Evolutionary conservation across 30 jellyfish, hydroid and myxozoan genomes (phyloP).

Genomic region (Aurelia coerulea): DNA sequence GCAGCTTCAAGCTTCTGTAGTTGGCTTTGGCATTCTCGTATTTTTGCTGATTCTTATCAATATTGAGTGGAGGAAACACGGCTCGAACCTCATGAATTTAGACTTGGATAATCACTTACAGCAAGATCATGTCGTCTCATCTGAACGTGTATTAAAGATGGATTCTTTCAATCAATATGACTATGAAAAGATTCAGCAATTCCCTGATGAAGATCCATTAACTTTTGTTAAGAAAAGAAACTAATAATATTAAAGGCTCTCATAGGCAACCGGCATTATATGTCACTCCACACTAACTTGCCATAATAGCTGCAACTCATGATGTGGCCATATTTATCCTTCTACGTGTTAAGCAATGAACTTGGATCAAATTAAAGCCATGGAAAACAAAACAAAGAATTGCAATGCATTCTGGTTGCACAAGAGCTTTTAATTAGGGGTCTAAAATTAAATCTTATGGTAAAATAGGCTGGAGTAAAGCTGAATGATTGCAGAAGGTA

Average conservation of each 20-base stretch:
- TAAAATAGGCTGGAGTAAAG: too few relatives aligned
- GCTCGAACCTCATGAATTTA: constrained; percentile 32
- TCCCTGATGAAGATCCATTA: constrained; percentile 69
- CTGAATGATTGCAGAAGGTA: too few relatives aligned
- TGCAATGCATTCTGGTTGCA: too few relatives aligned
- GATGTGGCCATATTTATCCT: too few relatives aligned
- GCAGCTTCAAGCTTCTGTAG: constrained; percentile 59
- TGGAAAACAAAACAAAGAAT: too few relatives aligned
- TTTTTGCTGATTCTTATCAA: constrained; percentile 35
- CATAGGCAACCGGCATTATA: too few relatives aligned
- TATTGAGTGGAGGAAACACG: constrained; percentile 55
- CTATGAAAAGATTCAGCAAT: constrained; percentile 31
- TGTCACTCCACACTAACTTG: too few relatives aligned
- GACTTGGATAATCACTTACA: not conserved
- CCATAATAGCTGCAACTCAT: too few relatives aligned
- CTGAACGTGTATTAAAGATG: constrained; percentile 7
- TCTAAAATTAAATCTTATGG: too few relatives aligned
- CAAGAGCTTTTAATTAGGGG: too few relatives aligned
- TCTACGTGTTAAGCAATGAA: too few relatives aligned
- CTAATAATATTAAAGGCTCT: not conserved
- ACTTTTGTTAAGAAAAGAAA: constrained; percentile 64
- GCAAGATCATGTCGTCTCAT: constrained; percentile 1
- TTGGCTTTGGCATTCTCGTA: constrained; percentile 20
- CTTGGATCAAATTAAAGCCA: too few relatives aligned
- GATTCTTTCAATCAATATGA: constrained; percentile 19